phyloP scores from a whole-genome alignment of 2,113 vertebrate species.

The Cinclus mexicanus region DNA sequence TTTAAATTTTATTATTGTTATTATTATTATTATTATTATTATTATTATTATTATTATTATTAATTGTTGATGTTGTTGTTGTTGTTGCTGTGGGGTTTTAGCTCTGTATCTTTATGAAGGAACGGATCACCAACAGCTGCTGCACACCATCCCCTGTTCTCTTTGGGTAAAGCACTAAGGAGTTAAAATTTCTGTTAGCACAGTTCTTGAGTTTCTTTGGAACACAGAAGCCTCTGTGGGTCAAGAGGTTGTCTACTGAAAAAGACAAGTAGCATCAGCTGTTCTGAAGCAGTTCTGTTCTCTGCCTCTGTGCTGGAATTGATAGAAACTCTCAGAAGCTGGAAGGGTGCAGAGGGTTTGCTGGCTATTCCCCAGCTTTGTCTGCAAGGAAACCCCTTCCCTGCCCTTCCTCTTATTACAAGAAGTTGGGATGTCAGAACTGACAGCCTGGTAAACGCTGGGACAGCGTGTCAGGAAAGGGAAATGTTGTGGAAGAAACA shows the following conservation, averaged over 20 bases:
- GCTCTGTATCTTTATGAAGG: not conserved
- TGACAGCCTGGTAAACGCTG: slow-evolving; percentile 6
- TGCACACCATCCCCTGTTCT: not conserved
- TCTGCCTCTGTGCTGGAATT: not conserved
- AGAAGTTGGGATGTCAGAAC: slow-evolving; percentile 16
- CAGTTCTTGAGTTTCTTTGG: not conserved
- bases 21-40: no score
- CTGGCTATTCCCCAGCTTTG: not conserved
- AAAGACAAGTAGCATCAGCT: not conserved
- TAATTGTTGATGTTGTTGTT: no score
- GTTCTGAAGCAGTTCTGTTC: not conserved
- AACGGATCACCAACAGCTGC: not conserved
- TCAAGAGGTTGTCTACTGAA: not conserved
- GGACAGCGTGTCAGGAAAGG: not conserved
- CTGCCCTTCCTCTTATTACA: not conserved
- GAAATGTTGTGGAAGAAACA: slow-evolving; percentile 15
- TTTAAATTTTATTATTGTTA: not conserved
- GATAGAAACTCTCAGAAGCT: not conserved
- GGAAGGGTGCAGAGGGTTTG: not conserved
- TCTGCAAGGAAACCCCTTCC: not conserved
- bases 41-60: no score
- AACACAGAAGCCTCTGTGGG: not conserved
- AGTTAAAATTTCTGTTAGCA: not conserved
- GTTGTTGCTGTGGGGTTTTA: not conserved
- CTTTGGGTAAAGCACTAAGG: not conserved